Conservation (phyloP, 1,140 invertebrate genomes). For the Papilio glaucus region DNA sequence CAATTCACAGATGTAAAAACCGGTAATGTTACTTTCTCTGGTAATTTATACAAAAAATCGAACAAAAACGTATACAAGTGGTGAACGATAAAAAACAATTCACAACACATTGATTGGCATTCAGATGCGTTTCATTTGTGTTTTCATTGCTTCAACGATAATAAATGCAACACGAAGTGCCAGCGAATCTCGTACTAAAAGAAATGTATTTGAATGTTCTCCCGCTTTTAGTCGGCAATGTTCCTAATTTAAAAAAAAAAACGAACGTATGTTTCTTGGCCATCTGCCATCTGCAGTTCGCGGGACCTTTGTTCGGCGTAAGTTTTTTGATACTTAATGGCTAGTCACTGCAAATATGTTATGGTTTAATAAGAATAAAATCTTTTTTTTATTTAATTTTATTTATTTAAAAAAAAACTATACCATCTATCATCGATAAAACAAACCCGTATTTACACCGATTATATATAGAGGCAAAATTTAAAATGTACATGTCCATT, state of each 20-base stretch:
- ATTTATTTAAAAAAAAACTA: no score
- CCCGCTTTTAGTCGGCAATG: not conserved
- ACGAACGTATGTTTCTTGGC: constrained; percentile 18
- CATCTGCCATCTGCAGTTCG: constrained; percentile 9
- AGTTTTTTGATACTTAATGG: constrained; percentile 3
- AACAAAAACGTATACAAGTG: not conserved
- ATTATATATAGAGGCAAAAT: no score
- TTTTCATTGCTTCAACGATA: constrained; percentile 13
- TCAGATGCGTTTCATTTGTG: constrained; percentile 17
- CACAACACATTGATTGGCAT: constrained; percentile 8
- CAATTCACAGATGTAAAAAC: not conserved
- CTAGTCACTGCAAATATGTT: not conserved
- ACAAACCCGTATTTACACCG: no score
- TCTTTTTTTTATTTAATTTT: not conserved
- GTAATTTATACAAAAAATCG: not conserved
- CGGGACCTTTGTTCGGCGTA: constrained; percentile 8
- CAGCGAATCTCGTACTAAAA: not conserved
- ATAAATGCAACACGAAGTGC: not conserved
- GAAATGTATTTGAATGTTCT: not conserved
- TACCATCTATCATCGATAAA: no score
- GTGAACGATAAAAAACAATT: constrained; percentile 5
- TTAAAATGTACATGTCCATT: no score
- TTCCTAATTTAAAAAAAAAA: constrained; percentile 6
- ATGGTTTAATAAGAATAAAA: not conserved
- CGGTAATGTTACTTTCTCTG: constrained; percentile 1